These are phyloP conservation scores for Eupsilia transversa DNA, from an alignment of 2,888 invertebrate genomes.

Conservation along the genomic window DNA sequence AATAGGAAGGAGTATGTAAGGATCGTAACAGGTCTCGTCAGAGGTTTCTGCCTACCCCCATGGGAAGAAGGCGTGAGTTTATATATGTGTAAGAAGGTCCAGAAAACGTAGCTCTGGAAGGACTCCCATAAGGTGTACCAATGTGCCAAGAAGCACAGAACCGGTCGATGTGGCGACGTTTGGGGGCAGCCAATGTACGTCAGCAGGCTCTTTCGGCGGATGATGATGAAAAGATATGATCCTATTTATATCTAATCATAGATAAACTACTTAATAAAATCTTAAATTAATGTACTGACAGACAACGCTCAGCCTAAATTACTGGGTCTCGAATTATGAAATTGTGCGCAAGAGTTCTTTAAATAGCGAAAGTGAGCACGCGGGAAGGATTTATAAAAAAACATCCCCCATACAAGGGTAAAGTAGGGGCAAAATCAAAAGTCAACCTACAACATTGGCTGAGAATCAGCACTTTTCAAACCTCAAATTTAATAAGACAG, in stretches of 20 bases:
- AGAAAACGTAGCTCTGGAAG: not conserved
- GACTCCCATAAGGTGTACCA: not conserved
- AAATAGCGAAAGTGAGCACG: not conserved
- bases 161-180: not conserved
- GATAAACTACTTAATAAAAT: not conserved
- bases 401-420: not conserved
- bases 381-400: not conserved
- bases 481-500: no score
- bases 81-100: no score
- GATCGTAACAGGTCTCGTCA: no score
- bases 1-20: no score
- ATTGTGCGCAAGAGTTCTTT: not conserved
- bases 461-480: no score
- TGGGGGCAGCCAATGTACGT: no score
- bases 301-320: not conserved
- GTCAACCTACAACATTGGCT: no score
- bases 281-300: not conserved
- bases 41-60: no score
- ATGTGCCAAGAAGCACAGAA: not conserved
- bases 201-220: no score
- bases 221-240: not conserved
- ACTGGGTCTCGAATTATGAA: not conserved
- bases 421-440: not conserved
- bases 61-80: no score
- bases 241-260: not conserved